phyloP scores from a whole-genome alignment of 2,113 vertebrate species.

The Scolopax mira region DNA sequence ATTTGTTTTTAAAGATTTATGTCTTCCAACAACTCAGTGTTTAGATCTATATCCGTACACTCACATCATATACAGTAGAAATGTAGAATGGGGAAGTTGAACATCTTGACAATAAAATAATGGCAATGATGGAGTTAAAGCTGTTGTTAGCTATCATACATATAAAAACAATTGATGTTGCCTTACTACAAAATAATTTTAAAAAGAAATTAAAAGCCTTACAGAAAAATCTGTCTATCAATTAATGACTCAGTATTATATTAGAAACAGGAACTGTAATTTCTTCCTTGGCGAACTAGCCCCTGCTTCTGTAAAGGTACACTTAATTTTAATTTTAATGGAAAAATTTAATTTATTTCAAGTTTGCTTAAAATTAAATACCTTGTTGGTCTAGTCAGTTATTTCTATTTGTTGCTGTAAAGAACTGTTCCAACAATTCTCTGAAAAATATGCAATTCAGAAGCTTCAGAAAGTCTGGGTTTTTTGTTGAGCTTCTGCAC shows the following conservation, averaged over 20 bases:
- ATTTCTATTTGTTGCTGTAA: background rate
- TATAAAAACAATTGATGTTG: background rate
- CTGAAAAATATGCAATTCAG: background rate
- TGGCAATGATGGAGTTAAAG: background rate
- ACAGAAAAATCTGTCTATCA: background rate
- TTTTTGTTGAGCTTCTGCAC: constrained; percentile 34
- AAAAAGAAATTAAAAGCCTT: background rate
- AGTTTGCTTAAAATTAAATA: constrained; percentile 1
- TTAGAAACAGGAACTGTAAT: background rate
- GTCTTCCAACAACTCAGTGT: background rate
- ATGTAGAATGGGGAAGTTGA: background rate
- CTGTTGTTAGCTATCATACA: background rate
- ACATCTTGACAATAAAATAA: background rate
- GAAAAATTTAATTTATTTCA: background rate
- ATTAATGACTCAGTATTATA: background rate
- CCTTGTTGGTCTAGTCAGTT: background rate
- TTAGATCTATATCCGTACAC: background rate
- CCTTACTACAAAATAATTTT: background rate
- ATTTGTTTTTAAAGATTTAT: background rate
- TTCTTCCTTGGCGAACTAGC: background rate
- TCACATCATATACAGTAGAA: background rate
- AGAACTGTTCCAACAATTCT: constrained; percentile 1
- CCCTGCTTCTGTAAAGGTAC: background rate
- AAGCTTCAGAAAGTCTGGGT: constrained; percentile 15
- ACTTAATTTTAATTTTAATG: background rate